Conservation (phyloP, 2,888 invertebrate species). For the Bruchidius siliquastri region DNA sequence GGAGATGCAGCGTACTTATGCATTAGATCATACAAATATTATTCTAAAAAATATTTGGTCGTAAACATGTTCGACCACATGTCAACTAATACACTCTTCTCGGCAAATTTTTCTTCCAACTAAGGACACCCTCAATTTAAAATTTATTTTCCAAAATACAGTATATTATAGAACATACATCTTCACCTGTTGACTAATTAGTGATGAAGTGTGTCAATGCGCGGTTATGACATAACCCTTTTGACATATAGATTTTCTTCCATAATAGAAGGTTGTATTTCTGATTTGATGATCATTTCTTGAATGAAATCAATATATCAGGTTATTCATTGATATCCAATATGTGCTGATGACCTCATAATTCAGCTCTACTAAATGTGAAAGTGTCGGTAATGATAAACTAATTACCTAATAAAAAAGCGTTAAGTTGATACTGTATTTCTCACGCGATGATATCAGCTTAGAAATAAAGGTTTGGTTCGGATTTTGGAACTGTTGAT, state of each 20-base stretch:
- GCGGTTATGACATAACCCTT: neutral
- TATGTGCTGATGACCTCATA: neutral
- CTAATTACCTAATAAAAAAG: neutral
- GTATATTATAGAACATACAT: neutral
- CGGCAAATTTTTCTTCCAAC: neutral
- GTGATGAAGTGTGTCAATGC: neutral
- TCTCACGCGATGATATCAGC: too few species aligned
- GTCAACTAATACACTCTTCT: neutral
- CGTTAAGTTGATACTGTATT: too few species aligned
- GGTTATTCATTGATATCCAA: neutral
- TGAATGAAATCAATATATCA: neutral
- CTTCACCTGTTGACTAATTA: neutral
- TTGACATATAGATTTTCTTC: neutral
- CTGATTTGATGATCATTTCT: neutral
- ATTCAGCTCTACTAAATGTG: neutral
- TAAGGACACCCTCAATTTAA: neutral
- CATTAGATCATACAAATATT: neutral
- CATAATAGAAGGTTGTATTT: neutral
- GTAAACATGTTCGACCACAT: neutral
- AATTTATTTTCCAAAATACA: neutral
- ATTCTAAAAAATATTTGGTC: neutral
- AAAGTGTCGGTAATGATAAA: neutral
- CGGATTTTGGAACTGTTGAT: too few species aligned
- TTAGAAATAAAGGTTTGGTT: too few species aligned
- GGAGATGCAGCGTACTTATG: neutral